Evolutionary conservation across 2,797 vertebrate species (phyloP).

Genomic region (Cheirogaleus major): DNA sequence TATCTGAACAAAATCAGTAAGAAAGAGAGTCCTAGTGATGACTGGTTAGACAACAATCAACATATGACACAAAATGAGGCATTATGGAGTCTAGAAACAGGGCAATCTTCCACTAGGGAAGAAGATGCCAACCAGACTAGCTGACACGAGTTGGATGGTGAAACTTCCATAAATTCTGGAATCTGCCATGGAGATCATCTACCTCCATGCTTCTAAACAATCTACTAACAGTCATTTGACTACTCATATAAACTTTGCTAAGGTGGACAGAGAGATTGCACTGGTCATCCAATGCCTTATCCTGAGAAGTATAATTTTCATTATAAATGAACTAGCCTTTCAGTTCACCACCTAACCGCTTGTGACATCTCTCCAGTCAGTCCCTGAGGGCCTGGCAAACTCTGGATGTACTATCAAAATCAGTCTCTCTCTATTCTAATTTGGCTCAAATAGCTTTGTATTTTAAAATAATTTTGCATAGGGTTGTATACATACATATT

Average conservation of each 20-base stretch:
- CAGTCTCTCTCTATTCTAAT: not conserved
- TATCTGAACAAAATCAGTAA: not conserved
- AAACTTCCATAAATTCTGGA: not conserved
- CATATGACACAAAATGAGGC: not conserved
- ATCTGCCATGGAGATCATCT: not conserved
- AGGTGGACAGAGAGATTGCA: not conserved
- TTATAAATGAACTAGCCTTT: not conserved
- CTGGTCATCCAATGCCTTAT: not conserved
- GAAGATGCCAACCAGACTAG: not conserved
- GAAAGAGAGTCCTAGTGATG: not conserved
- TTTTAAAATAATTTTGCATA: slow-evolving; percentile 36
- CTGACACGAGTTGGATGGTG: not conserved
- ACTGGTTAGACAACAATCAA: not conserved
- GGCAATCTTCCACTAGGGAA: not conserved
- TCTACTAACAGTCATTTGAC: not conserved
- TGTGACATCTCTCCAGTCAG: not conserved
- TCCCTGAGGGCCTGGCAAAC: not conserved
- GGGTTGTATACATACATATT: not conserved
- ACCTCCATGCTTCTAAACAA: not conserved
- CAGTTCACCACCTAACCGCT: not conserved
- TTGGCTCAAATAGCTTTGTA: not conserved
- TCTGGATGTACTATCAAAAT: not conserved
- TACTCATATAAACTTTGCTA: not conserved
- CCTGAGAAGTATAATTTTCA: not conserved
- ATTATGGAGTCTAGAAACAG: not conserved